A percentile compares a stretch with the other conserved stretches of the same genome.
These are phyloP conservation scores for Leptocoma aspasia DNA, from an alignment of 2,113 vertebrate genomes.

Conservation along the genomic window DNA sequence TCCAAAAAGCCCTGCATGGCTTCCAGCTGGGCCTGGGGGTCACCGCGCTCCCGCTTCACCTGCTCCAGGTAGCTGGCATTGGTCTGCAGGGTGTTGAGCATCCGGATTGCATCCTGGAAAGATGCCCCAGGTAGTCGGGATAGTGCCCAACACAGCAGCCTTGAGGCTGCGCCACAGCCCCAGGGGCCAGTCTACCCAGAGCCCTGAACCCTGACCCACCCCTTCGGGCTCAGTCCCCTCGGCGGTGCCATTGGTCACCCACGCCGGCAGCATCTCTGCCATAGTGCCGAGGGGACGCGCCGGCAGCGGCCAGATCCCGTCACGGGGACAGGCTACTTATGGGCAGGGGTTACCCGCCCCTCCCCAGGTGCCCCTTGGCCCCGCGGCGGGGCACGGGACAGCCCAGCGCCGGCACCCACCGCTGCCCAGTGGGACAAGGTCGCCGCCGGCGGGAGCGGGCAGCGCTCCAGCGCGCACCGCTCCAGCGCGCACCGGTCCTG, in stretches of 20 bases:
- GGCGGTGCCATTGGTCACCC: fast-evolving
- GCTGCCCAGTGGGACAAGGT: not conserved
- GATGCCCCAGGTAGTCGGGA: not conserved
- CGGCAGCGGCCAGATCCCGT: not conserved
- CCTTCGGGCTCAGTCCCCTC: not conserved
- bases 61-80: constrained; percentile 88
- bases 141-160: not conserved
- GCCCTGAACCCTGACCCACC: not conserved
- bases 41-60: constrained; percentile 75
- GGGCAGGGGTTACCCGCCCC: not conserved
- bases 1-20: constrained; percentile 85
- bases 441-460: not conserved
- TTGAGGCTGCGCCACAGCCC: fast-evolving
- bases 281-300: not conserved
- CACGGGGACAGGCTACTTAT: not conserved
- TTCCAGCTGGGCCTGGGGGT: constrained; percentile 81
- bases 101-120: constrained; percentile 87
- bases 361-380: not conserved
- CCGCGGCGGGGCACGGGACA: not conserved
- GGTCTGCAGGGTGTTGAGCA: constrained; percentile 92
- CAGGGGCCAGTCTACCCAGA: not conserved
- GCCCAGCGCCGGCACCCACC: not conserved
- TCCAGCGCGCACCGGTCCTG: not conserved
- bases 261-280: not conserved
- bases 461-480: not conserved